Evolutionary conservation across 2,888 invertebrate genomes (phyloP).

Genomic region (Pachycephus smyrnensis): DNA sequence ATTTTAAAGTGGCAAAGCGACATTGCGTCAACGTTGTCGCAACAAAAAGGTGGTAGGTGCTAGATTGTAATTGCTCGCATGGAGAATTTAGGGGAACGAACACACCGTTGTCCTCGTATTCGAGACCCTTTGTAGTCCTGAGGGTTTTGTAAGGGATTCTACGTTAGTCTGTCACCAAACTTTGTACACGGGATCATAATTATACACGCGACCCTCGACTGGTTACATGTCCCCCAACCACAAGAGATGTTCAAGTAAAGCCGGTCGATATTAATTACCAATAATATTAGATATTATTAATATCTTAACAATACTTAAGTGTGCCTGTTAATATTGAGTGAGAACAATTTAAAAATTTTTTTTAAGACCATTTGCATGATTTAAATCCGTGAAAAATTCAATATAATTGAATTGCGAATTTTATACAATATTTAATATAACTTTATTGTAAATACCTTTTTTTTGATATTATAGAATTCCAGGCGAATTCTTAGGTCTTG

Average conservation of each 20-base stretch:
- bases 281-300: background rate
- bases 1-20: slow-evolving; percentile 31
- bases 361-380: background rate
- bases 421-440: background rate
- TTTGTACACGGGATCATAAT: slow-evolving; percentile 10
- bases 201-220: background rate
- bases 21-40: background rate
- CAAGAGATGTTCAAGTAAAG: background rate
- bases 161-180: slow-evolving; percentile 22
- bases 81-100: slow-evolving; percentile 33
- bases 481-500: background rate
- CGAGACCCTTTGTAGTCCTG: slow-evolving; percentile 22
- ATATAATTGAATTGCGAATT: background rate
- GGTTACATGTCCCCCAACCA: background rate
- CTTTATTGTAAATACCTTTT: background rate
- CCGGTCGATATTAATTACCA: background rate
- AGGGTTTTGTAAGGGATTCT: slow-evolving; percentile 21
- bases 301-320: background rate
- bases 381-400: background rate
- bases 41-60: background rate
- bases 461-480: background rate
- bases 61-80: slow-evolving; percentile 35
- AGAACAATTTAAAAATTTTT: background rate
- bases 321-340: background rate
- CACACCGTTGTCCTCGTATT: slow-evolving; percentile 10